Base-by-base conservation (phyloP, 2,888 invertebrate species). In the Drosophila maculinotata region DNA sequence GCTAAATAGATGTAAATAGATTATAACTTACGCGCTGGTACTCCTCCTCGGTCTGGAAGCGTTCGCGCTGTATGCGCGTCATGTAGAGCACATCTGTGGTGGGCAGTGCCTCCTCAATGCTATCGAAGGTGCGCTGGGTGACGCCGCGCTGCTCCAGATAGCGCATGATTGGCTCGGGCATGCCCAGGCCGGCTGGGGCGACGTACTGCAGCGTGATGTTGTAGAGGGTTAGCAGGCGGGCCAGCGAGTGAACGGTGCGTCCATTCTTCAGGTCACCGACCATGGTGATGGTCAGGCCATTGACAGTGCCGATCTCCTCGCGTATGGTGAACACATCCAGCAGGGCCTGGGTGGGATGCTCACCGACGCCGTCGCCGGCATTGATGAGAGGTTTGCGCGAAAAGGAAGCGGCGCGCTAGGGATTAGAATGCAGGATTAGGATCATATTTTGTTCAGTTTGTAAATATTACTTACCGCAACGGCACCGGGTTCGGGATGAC, bases 241-340 rank as follows among this genome's bases (percentile, higher is more conserved):
- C 99, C 59, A 99, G 92, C 0, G 99, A 99, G 92, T 99, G 99
- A 0, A 99, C 99, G 1, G 99, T 99, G 31, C 99, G 94, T 0
- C 99, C 99, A 91, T 99, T 97, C 91, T 98, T 98, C 78, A 99
- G 93, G 92, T 99, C 99, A 4, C 99, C 99, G 15, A 99, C 99
- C 95, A 99, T 95, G 0, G 99, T 99, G 51, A 99, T 98, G 0
- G 97, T 98, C 8, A 99, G 93, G 0, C 98, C 98, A 90, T 99
- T 99, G 0, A 99, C 99, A 0, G 99, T 99, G 78, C 99, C 99
- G 67, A 99, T 97, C 93, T 99, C 99, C 92, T 99, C 98, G 69
- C 99, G 94, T 82, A 99, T 99, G 4, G 99, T 99, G 90, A 99
- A 99, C 3, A 99, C 95, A 89, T 99, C 99, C 8, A 99, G 93